Base-by-base conservation (phyloP, 2,797 vertebrate species). In the Schizopygopsis pylzovi region DNA sequence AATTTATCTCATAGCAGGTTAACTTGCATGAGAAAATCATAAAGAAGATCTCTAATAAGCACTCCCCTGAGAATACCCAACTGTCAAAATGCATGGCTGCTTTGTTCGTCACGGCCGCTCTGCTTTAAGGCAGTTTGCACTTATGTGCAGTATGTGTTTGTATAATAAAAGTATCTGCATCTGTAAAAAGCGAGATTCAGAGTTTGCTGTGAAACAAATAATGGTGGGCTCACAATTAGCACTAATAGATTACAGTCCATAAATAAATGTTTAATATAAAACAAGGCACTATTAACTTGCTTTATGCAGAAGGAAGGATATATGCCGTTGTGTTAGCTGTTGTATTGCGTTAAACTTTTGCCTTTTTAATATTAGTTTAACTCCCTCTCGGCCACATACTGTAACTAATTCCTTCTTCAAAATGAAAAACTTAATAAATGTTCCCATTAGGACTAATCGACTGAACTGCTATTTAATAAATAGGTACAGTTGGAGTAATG, bases 81-180 rank as follows among this genome's bases (percentile, higher is more conserved):
- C 52, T 78, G 52, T 78, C 76, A 78, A 59, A 78, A 78, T 4
- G 22, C 52, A 59, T 78, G 76, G 16, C 39, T 61, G 33, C 47
- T 77, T 39, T 56, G 33, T 15, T 39, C 33, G 1, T 39, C 10
- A 56, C n/a, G 33, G 16, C 28, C 0, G 28, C 28, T 54, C 18
- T 39, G 37, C 52, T 41, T 56, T 39, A 59, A 78, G 54, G 76
- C 37, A 25, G n/a, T 22, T 28, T 15, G 13, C 12, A 25, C 22
- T 72, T 45, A 72, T 45, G 43, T 73, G 41, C 33, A 9, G 37
- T 59, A 59, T 41, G 37, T 56, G 33, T 78, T n/a, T 78, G 76
- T 15, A 59, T 25, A 41, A 22, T 59, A 15, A 56, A 78, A 5
- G 22, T 39, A 33, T 76, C 52, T 16, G 18, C 20, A 15, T 78